phyloP scores from a whole-genome alignment of 2,888 invertebrate species.

The Heteropelma amictum region DNA sequence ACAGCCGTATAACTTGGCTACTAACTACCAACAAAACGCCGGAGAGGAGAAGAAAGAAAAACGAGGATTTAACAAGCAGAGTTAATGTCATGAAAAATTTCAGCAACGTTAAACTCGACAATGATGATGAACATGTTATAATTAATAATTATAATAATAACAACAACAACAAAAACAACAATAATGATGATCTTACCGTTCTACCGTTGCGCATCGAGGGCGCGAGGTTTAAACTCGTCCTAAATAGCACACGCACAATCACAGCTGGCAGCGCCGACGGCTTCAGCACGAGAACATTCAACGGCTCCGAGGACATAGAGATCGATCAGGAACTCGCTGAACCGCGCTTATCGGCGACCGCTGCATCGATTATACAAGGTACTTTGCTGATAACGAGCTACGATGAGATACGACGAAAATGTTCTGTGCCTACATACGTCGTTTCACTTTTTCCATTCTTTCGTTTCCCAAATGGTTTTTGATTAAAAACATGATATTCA shows the following conservation, averaged over 20 bases:
- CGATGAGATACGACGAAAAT: background rate
- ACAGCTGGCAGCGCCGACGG: conserved; percentile 51
- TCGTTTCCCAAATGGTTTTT: too few relatives aligned
- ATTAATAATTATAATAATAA: conserved; percentile 53
- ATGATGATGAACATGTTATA: conserved; percentile 62
- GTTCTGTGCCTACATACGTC: too few relatives aligned
- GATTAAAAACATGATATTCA: background rate
- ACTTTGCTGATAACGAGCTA: background rate
- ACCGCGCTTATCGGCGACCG: conserved; percentile 67
- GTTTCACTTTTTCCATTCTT: too few relatives aligned
- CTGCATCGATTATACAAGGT: conserved; percentile 70
- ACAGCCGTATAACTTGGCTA: conserved; percentile 69
- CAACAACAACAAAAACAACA: conserved; percentile 30
- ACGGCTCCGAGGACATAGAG: conserved; percentile 66
- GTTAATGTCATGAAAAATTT: conserved; percentile 53
- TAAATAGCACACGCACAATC: conserved; percentile 65
- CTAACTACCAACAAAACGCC: conserved; percentile 59
- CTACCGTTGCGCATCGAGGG: conserved; percentile 68
- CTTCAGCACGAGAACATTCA: conserved; percentile 62
- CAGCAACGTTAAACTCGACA: conserved; percentile 30
- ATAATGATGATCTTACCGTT: conserved; percentile 62
- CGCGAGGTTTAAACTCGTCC: conserved; percentile 65
- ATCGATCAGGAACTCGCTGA: conserved; percentile 66
- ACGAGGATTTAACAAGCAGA: conserved; percentile 54
- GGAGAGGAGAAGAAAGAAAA: conserved; percentile 49